Conservation (phyloP, 2,797 vertebrate genomes). For the Esox lucius region DNA sequence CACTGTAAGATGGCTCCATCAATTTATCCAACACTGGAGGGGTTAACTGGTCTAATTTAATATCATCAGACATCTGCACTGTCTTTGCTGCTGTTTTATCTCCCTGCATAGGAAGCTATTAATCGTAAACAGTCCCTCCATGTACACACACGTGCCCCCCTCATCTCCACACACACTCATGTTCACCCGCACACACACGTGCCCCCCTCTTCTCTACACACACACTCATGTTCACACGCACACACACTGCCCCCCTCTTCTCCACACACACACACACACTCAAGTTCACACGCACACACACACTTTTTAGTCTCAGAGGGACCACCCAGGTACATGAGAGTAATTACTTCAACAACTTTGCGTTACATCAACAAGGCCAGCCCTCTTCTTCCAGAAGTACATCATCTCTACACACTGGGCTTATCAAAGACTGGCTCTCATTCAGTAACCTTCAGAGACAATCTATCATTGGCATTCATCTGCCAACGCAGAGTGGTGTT, state of each 20-base stretch:
- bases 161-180: background rate
- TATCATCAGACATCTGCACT: constrained; percentile 37
- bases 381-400: constrained; percentile 27
- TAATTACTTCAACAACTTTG: constrained; percentile 71
- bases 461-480: constrained; percentile 39
- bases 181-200: constrained; percentile 16
- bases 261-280: constrained; percentile 5
- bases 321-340: constrained; percentile 72
- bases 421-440: constrained; percentile 45
- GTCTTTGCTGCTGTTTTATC: constrained; percentile 46
- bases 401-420: constrained; percentile 49
- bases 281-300: constrained; percentile 13
- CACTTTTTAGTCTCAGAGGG: constrained; percentile 57
- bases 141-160: background rate
- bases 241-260: no score
- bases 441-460: constrained; percentile 46
- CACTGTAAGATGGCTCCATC: constrained; percentile 38
- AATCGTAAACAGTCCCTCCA: constrained; percentile 50
- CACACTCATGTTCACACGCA: constrained; percentile 4
- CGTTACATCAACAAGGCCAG: constrained; percentile 60
- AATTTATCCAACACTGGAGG: constrained; percentile 45
- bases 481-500: background rate
- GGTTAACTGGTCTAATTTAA: constrained; percentile 56
- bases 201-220: no score
- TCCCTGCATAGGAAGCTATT: constrained; percentile 63